phyloP scores from a whole-genome alignment of 1,140 invertebrate species.

The Drosophila kohkoa region DNA sequence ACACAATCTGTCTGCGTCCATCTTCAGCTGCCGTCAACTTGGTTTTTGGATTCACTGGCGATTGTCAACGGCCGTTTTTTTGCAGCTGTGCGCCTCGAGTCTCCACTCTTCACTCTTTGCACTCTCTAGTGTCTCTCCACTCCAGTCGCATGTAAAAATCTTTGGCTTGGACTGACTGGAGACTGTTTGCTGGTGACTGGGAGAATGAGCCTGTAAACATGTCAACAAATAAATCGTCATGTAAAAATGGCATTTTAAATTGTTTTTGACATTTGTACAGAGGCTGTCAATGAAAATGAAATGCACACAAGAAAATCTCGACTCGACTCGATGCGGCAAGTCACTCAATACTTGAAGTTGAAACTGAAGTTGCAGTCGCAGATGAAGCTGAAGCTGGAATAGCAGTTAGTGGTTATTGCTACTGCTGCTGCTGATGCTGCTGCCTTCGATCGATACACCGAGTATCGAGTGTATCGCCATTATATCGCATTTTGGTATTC shows the following conservation, averaged over 20 bases:
- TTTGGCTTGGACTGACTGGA: conserved; percentile 12
- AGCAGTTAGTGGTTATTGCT: conserved; percentile 36
- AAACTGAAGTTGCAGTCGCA: background rate
- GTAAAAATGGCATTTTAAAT: conserved; percentile 84
- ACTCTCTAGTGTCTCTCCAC: background rate
- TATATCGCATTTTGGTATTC: conserved; percentile 33
- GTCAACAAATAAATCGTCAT: conserved; percentile 84
- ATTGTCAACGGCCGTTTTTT: conserved; percentile 37
- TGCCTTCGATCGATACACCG: conserved; percentile 12
- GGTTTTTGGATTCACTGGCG: conserved; percentile 21
- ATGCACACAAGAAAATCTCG: conserved; percentile 69
- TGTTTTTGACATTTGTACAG: conserved; percentile 77
- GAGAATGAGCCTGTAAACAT: conserved; percentile 59
- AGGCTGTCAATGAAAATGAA: conserved; percentile 81
- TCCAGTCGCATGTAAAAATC: conserved; percentile 61
- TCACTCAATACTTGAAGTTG: conserved; percentile 36
- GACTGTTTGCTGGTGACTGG: conserved; percentile 26
- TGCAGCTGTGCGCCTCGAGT: conserved; percentile 57
- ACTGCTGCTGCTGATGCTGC: conserved; percentile 6
- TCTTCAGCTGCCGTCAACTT: conserved; percentile 47
- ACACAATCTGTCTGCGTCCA: conserved; percentile 71
- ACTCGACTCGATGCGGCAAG: conserved; percentile 29
- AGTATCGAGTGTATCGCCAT: conserved; percentile 28
- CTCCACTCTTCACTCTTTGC: background rate
- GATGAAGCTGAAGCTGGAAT: background rate